These are phyloP conservation scores for Chanos chanos DNA, from an alignment of 2,797 vertebrate genomes.

Conservation along the genomic window DNA sequence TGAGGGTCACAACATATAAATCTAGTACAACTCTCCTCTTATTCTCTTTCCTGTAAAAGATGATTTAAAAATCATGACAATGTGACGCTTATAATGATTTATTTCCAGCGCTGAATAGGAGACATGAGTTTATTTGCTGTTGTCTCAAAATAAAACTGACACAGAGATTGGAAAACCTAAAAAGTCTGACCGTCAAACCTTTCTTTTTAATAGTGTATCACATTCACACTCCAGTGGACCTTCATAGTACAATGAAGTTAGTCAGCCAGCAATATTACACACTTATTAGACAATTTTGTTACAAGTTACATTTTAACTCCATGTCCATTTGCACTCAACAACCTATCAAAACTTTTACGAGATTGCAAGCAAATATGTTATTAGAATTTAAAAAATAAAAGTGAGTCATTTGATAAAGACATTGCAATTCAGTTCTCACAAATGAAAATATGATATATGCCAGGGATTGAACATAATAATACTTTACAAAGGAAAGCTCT, in stretches of 20 bases:
- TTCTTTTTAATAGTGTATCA: slow-evolving; percentile 59
- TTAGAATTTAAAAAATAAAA: slow-evolving; percentile 17
- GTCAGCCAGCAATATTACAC: not conserved
- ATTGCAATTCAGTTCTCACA: too few species aligned
- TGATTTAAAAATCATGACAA: too few species aligned
- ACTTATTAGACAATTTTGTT: too few species aligned
- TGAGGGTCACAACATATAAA: too few species aligned
- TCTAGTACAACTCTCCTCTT: too few species aligned
- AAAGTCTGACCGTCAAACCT: slow-evolving; percentile 48
- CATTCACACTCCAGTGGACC: slow-evolving; percentile 42
- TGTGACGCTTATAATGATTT: too few species aligned
- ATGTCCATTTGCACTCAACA: slow-evolving; percentile 29
- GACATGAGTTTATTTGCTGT: slow-evolving; percentile 48
- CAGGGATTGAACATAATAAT: slow-evolving; percentile 28
- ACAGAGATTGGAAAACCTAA: slow-evolving; percentile 42
- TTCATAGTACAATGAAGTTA: slow-evolving; percentile 50
- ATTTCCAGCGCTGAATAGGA: slow-evolving; percentile 67
- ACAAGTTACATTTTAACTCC: slow-evolving; percentile 48
- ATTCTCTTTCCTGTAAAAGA: too few species aligned
- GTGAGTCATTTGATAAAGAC: slow-evolving; percentile 4
- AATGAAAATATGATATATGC: slow-evolving; percentile 19
- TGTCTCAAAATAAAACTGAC: too few species aligned
- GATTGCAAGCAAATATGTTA: slow-evolving; percentile 42
- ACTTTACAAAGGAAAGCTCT: slow-evolving; percentile 16
- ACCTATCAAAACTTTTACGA: slow-evolving; percentile 39